phyloP scores from a whole-genome alignment of 53 echinoderm and acorn worm genomes.

The Stichopus horrens region DNA sequence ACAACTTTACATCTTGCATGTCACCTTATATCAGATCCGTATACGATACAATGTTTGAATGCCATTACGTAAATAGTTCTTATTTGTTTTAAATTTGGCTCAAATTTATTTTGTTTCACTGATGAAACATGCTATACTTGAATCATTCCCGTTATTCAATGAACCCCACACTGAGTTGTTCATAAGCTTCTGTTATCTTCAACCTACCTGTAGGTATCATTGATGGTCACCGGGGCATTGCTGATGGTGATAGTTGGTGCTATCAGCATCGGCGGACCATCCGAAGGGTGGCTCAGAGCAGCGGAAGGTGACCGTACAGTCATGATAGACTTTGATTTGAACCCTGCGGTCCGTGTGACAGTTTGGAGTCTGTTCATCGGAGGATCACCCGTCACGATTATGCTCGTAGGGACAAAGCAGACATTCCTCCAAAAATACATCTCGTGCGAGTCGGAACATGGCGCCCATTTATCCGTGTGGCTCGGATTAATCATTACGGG shows the following conservation, averaged over 20 bases:
- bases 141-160: too few relatives aligned
- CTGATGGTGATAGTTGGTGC: neutral
- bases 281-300: neutral
- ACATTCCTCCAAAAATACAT: slow-evolving; percentile 1
- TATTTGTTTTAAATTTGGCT: too few relatives aligned
- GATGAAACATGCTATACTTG: too few relatives aligned
- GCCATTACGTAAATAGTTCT: too few relatives aligned
- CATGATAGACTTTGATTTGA: neutral
- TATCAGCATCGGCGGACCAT: neutral
- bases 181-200: neutral
- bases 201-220: neutral
- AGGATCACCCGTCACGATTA: neutral
- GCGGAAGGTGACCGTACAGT: slow-evolving; percentile 3
- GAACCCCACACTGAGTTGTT: neutral
- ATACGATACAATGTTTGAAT: too few relatives aligned
- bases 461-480: neutral
- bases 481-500: slow-evolving; percentile 4
- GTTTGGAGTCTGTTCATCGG: slow-evolving; percentile 25
- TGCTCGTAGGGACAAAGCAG: neutral
- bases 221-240: neutral
- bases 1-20: too few relatives aligned
- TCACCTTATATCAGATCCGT: too few relatives aligned
- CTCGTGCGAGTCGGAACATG: neutral
- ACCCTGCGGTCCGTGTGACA: neutral
- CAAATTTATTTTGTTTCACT: too few relatives aligned